Percentiles rank a stretch among this genome's conserved stretches.
Evolutionary conservation across 2,797 vertebrate species (phyloP).

Genomic region (Malurus leucopterus): DNA sequence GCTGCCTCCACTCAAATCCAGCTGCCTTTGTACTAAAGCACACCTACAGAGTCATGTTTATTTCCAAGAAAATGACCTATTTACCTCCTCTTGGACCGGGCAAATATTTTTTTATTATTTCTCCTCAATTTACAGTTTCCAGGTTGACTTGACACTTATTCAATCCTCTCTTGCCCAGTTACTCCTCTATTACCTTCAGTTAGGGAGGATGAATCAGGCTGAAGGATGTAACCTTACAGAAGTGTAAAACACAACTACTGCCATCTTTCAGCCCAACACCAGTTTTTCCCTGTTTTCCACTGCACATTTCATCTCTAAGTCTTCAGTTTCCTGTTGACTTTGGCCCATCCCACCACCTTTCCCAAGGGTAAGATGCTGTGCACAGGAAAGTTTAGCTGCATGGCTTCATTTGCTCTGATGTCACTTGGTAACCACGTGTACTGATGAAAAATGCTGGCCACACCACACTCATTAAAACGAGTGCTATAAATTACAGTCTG

Average conservation of each 20-base stretch:
- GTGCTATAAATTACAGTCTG: not conserved
- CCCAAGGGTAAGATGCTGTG: not conserved
- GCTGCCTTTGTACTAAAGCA: not conserved
- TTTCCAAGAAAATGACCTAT: not conserved
- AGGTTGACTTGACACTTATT: not conserved
- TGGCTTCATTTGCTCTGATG: not conserved
- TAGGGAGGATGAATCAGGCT: not conserved
- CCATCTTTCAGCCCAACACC: not conserved
- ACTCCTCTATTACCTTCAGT: not conserved
- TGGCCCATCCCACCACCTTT: not conserved
- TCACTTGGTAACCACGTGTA: not conserved
- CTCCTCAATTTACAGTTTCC: not conserved
- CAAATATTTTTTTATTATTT: not conserved
- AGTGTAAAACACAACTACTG: not conserved
- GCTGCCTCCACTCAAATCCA: not conserved
- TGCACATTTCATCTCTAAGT: not conserved
- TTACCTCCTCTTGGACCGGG: not conserved
- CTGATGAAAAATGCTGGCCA: not conserved
- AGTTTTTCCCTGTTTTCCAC: not conserved
- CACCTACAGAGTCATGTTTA: not conserved
- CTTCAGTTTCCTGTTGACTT: not conserved
- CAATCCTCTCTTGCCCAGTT: not conserved
- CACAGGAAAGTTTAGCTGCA: not conserved
- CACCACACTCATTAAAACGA: not conserved
- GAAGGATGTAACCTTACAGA: not conserved